A percentile compares a stretch with the other conserved stretches of the same genome.
These are phyloP conservation scores for Ceratitis capitata DNA, from an alignment of 1,140 invertebrate genomes.

Conservation along the genomic window DNA sequence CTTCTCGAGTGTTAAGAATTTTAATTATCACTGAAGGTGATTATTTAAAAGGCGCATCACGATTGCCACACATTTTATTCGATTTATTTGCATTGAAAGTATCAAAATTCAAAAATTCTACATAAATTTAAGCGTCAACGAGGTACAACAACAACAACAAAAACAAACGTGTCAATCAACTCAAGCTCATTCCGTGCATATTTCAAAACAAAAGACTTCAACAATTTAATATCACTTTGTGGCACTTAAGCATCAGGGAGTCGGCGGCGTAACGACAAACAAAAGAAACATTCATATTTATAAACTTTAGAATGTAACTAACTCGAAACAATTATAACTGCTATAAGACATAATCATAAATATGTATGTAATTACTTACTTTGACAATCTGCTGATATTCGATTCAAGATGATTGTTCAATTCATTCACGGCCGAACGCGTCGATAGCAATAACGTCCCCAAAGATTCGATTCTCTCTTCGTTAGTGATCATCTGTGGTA, in stretches of 20 bases:
- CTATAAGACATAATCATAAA: too few species aligned
- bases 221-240: too few species aligned
- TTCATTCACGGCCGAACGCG: slow-evolving; percentile 40
- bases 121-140: too few species aligned
- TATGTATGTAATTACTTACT: neutral
- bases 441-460: slow-evolving; percentile 53
- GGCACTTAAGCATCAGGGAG: neutral
- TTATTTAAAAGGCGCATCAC: neutral
- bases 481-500: neutral
- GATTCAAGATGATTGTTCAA: slow-evolving; percentile 28
- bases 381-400: slow-evolving; percentile 40
- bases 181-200: too few species aligned
- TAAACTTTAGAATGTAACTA: neutral
- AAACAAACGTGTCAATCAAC: too few species aligned
- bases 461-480: slow-evolving; percentile 43
- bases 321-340: neutral
- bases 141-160: too few species aligned
- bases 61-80: neutral
- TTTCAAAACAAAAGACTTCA: too few species aligned
- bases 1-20: neutral
- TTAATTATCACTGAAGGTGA: neutral
- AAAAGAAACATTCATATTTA: neutral
- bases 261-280: neutral
- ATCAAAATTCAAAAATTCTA: too few species aligned
- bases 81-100: neutral